Evolutionary conservation across 2,797 vertebrate species (phyloP).

Genomic region (Myotis vivesi): DNA sequence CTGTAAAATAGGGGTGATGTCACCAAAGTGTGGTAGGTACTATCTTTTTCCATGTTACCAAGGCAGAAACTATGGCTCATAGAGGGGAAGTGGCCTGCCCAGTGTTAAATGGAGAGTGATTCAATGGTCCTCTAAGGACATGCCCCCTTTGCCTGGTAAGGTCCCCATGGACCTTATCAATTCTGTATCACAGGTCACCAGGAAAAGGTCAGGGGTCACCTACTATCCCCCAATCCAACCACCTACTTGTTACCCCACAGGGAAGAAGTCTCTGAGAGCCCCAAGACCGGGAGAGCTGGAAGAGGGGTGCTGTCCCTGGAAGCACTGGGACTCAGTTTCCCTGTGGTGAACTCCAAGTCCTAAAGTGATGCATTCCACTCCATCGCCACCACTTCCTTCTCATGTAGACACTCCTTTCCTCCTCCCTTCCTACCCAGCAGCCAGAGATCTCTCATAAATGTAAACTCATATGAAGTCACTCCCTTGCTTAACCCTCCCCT

Average conservation of each 20-base stretch:
- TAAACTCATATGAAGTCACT: not conserved
- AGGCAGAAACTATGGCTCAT: not conserved
- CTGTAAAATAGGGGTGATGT: not conserved
- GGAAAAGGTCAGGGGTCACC: not conserved
- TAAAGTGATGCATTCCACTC: not conserved
- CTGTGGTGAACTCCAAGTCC: not conserved
- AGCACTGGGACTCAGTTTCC: not conserved
- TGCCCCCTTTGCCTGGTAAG: not conserved
- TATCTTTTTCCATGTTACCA: not conserved
- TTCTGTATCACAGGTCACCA: not conserved
- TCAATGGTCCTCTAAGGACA: not conserved
- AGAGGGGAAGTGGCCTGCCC: not conserved
- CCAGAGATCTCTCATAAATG: not conserved
- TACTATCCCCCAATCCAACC: not conserved
- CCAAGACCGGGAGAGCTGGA: not conserved
- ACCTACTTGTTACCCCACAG: not conserved
- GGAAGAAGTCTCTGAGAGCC: not conserved
- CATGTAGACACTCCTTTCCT: not conserved
- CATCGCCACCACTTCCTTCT: not conserved
- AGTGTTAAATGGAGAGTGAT: not conserved
- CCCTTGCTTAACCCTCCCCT: not conserved
- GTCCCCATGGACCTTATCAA: not conserved
- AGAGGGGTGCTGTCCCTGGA: not conserved
- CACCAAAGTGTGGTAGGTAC: not conserved
- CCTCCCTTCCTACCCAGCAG: not conserved